Conservation (phyloP, 1,140 invertebrate species). For the honey bee (Apis mellifera) region Amel_HAv3.1 CM009932.2:7357001-7357500, state of each 20-base stretch:
- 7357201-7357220: slow-evolving; percentile 5
- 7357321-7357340: slow-evolving; percentile 70
- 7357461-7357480: slow-evolving; percentile 77
- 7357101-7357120: slow-evolving; percentile 27
- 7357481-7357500: slow-evolving; percentile 68
- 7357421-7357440: slow-evolving; percentile 64
- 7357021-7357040: slow-evolving; percentile 67
- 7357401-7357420: slow-evolving; percentile 65
- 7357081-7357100: slow-evolving; percentile 7
- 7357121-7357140: slow-evolving; percentile 25
- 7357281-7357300: slow-evolving; percentile 61
- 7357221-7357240: slow-evolving; percentile 48
- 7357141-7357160: slow-evolving; percentile 44
- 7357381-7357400: slow-evolving; percentile 48
- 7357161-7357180: slow-evolving; percentile 6
- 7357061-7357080: slow-evolving; percentile 30
- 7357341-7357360: slow-evolving; percentile 55
- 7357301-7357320: slow-evolving; percentile 78
- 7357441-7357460: slow-evolving; percentile 76
- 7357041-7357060: slow-evolving; percentile 73
- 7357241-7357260: slow-evolving; percentile 25
- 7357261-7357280: slow-evolving; percentile 46
- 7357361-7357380: slow-evolving; percentile 52
- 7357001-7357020: slow-evolving; percentile 74
- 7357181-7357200: background rate